Evolutionary conservation across 2,888 invertebrate species (phyloP).

Genomic region (Hartigia nigra): DNA sequence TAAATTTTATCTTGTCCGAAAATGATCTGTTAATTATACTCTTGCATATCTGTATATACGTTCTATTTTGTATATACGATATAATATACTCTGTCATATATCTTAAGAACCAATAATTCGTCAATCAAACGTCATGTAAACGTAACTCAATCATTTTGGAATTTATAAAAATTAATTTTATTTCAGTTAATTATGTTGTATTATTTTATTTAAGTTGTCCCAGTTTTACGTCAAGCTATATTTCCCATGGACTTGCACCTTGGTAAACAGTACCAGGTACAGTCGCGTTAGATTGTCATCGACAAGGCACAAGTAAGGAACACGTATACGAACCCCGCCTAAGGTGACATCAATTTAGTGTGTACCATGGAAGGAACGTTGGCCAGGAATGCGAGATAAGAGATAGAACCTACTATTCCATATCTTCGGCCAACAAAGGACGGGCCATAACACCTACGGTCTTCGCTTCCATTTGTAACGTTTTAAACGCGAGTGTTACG

Average conservation of each 20-base stretch:
- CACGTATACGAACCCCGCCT: background rate
- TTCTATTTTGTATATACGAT: background rate
- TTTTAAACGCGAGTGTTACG: background rate
- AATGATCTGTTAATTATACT: background rate
- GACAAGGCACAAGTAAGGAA: background rate
- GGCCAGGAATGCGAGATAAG: conserved; percentile 43
- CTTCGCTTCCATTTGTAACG: conserved; percentile 7
- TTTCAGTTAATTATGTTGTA: too few species aligned
- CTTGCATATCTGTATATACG: background rate
- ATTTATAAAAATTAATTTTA: too few species aligned
- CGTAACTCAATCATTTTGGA: too few species aligned
- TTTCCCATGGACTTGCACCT: too few species aligned
- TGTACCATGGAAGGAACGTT: conserved; percentile 15
- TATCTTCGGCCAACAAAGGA: conserved; percentile 56
- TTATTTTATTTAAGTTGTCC: too few species aligned
- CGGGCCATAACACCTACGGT: conserved; percentile 32
- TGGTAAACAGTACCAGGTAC: too few species aligned
- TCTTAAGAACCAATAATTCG: too few species aligned
- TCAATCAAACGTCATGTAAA: too few species aligned
- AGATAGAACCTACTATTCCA: conserved; percentile 37
- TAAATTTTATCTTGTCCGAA: too few species aligned
- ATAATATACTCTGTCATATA: too few species aligned
- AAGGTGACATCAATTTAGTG: conserved; percentile 5
- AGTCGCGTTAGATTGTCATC: too few species aligned
- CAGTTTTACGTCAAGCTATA: too few species aligned